Evolutionary conservation across 2,113 vertebrate genomes (phyloP).

Genomic region (Ameiurus melas): DNA sequence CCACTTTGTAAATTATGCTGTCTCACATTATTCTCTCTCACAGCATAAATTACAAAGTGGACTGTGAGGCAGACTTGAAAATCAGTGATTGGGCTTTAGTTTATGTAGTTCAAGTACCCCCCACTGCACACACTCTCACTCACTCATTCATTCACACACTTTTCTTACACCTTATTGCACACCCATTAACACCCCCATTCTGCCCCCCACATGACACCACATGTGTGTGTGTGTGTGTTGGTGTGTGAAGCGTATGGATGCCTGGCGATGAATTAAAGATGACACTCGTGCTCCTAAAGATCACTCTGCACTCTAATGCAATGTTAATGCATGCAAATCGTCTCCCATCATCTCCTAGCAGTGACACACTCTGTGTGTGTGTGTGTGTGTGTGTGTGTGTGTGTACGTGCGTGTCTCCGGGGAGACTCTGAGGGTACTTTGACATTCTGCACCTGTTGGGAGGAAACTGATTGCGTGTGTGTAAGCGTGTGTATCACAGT

Average conservation of each 20-base stretch:
- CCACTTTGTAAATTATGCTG: not conserved
- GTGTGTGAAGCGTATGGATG: not conserved
- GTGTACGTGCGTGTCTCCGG: slow-evolving; percentile 22
- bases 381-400: slow-evolving; percentile 26
- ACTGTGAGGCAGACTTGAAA: not conserved
- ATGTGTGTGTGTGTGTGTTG: slow-evolving; percentile 13
- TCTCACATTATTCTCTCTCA: slow-evolving; percentile 9
- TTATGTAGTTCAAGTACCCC: not conserved
- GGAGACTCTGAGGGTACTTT: slow-evolving; percentile 7
- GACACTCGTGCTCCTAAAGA: slow-evolving; percentile 27
- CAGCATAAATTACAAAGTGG: slow-evolving; percentile 26
- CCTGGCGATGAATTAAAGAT: slow-evolving; percentile 42
- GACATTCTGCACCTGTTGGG: slow-evolving; percentile 50
- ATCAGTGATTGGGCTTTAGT: slow-evolving; percentile 9
- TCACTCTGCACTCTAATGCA: slow-evolving; percentile 39
- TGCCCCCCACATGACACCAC: not conserved
- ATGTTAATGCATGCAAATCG: slow-evolving; percentile 45
- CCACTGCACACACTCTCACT: not conserved
- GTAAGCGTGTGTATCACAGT: slow-evolving; percentile 37
- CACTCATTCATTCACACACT: not conserved
- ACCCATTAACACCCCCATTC: slow-evolving; percentile 4
- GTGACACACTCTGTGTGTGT: not conserved
- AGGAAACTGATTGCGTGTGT: slow-evolving; percentile 25
- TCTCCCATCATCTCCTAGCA: slow-evolving; percentile 33
- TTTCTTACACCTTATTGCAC: not conserved